Conservation (phyloP, 92 coral and sea anemone genomes). For the Porites cylindrica region DNA sequence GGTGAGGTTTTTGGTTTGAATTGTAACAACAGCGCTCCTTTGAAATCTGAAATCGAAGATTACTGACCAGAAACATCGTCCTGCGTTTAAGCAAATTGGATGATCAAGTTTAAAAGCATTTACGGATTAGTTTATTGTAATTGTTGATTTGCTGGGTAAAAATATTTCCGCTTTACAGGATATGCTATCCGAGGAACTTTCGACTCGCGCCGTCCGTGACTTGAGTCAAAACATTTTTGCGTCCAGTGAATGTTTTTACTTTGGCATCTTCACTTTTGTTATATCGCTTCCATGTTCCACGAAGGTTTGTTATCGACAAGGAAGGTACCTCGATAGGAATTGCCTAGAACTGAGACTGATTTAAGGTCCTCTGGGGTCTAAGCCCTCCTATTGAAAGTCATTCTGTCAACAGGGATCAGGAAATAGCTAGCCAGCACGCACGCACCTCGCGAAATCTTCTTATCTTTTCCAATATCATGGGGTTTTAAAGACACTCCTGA, state of each 20-base stretch:
- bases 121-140: neutral
- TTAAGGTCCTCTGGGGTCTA: neutral
- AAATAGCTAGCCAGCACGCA: neutral
- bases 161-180: conserved; percentile 40
- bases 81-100: no score
- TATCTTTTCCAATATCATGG: no score
- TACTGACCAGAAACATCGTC: no score
- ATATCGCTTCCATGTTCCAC: neutral
- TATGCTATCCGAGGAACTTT: conserved; percentile 24
- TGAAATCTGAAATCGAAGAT: no score
- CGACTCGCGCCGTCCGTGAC: conserved; percentile 5
- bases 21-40: no score
- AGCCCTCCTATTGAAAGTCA: neutral
- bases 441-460: neutral
- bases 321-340: neutral
- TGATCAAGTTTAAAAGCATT: neutral
- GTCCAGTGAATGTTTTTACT: neutral
- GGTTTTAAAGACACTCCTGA: no score
- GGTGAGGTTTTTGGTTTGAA: no score
- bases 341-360: neutral
- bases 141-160: no score
- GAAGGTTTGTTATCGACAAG: neutral
- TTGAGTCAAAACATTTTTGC: neutral
- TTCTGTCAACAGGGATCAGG: neutral
- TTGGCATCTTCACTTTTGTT: neutral